Evolutionary conservation across 2,888 invertebrate species (phyloP), one percentile per base, ranked within the genome.

Genomic region (Parnassius apollo): DNA sequence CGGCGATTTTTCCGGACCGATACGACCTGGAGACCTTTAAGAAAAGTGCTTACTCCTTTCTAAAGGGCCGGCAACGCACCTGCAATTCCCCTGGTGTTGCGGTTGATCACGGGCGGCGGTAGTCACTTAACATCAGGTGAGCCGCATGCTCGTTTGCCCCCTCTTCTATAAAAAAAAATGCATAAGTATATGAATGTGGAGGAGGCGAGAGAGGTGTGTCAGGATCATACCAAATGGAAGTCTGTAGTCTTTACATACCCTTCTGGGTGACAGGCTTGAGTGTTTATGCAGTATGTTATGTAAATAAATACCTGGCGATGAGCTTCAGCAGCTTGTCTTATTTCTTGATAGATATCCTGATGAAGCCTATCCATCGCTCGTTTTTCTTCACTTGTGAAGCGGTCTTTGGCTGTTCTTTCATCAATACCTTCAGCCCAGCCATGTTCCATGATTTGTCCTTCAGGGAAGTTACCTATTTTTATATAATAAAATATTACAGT

Each of bases 301-400:
- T 18, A 18, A 18, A 18, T 18, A 18, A 54, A 18, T 59, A 96
- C 95, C 92, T 98, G 98, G 88, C 99, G 94, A 85, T 99, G 99
- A 53, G 98, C 99, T 83, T 99, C 99, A 10, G 99, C 99, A 22
- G 99, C 99, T 73, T 97, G 95, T 65, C 99, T 94, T 60, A 99
- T 95, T 86, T 99, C 98, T 77, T 97, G 96, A 81, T 99, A 99
- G 76, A 98, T 96, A 75, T 99, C 98, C 73, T 95, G 96, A 71
- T 98, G 97, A 88, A 97, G 94, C 73, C 95, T 93, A 82, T 99
- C 99, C 42, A 98, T 84, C 3, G 98, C 96, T 70, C 96, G 94
- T 76, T 99, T 98, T 78, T 97, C 98, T 78, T 97, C 97, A 69
- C 94, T 95, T 0, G 95, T 93, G 76, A 96, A 96, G 51, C 98